Base-by-base conservation (phyloP, 2,797 vertebrate genomes). In the Onychomys arenicola region DNA sequence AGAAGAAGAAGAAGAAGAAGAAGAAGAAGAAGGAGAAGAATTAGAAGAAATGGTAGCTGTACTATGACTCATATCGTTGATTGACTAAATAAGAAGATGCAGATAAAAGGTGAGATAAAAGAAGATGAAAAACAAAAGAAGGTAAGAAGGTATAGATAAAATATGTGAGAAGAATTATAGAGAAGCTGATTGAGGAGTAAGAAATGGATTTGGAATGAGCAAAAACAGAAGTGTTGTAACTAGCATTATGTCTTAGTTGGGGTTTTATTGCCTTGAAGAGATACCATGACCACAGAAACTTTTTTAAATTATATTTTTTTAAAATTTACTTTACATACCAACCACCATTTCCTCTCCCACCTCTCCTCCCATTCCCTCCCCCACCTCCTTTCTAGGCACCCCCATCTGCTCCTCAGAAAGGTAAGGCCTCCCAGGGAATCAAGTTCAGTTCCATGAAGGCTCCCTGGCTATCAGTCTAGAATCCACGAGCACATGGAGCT, bases 151-250 rank as follows among this genome's bases (percentile, higher is more conserved):
- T 57, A 67, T 3, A 84, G 75, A 80, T 59, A 59, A 73, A 91
- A 14, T 55, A 19, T 0, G 5, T 67, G 17, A 88, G 63, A 49
- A 84, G 65, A 94, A 43, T 82, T 73, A 87, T 12, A 67, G 11
- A 49, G 6, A 37, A 71, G 1, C 4, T 17, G 59, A 0, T 27
- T 16, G 23, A 71, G 7, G 12, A 0, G 2, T 46, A 0, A 12
- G 13, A 57, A 14, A 25, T 9, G 57, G 1, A 1, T 6, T 11
- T 25, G 23, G 40, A 65, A 65, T 55, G 61, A 85, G 10, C 61
- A 67, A 23, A 55, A 11, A 7, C 2, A 0, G 17, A 65, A 65
- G 1, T 65, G 29, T 3, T 34, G 17, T 63, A n/a, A 43, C 13
- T 32, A 32, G 14, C 23, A 17, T 19, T 46, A 21, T 34, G 27